phyloP scores from a whole-genome alignment of 1,140 invertebrate genomes.

The Brachionus koreanus region DNA sequence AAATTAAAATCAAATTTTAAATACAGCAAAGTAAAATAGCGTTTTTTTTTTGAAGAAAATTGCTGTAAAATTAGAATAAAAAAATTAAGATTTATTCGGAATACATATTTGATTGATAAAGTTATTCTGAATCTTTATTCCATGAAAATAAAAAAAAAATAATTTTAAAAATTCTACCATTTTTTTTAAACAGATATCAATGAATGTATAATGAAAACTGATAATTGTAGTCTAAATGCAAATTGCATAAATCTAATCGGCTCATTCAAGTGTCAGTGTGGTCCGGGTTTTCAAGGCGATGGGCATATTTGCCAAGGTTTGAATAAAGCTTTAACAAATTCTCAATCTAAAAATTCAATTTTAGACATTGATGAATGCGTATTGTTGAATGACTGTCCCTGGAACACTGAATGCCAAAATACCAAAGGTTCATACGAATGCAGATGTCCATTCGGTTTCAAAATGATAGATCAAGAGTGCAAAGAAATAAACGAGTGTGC shows the following conservation, averaged over 20 bases:
- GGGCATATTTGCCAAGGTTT: background rate
- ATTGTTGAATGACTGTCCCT: background rate
- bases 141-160: background rate
- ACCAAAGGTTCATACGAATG: constrained; percentile 23
- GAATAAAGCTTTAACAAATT: too few species aligned
- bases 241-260: constrained; percentile 30
- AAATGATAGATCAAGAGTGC: background rate
- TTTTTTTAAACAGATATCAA: constrained; percentile 28
- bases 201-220: constrained; percentile 6
- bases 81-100: too few species aligned
- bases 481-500: constrained; percentile 44
- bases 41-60: too few species aligned
- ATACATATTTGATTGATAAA: too few species aligned
- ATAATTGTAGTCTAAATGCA: background rate
- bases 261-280: constrained; percentile 34
- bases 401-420: constrained; percentile 20
- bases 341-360: background rate
- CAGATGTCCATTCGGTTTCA: background rate
- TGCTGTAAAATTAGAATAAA: too few species aligned
- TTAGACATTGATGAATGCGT: constrained; percentile 42
- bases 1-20: too few species aligned
- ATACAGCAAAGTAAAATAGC: too few species aligned
- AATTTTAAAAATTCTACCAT: background rate
- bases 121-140: too few species aligned
- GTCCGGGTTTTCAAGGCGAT: constrained; percentile 49